phyloP scores from a whole-genome alignment of 2,113 vertebrate species.

The Bothrops jararaca region DNA sequence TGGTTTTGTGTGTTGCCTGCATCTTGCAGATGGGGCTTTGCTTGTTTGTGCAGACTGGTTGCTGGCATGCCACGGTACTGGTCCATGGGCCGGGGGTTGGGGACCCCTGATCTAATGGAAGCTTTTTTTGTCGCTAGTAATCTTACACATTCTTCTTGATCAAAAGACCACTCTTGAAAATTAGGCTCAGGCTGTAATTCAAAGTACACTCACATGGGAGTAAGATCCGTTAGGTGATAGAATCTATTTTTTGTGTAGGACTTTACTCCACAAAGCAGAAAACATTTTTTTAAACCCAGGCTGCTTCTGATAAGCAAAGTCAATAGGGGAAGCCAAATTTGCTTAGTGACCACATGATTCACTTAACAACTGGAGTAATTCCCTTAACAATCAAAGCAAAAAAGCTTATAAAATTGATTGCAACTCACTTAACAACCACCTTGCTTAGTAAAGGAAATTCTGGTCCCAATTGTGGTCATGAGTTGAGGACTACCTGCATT shows the following conservation, averaged over 20 bases:
- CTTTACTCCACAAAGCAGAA: background rate
- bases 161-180: background rate
- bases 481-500: too few relatives aligned
- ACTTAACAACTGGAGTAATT: background rate
- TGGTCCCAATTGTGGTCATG: background rate
- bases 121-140: background rate
- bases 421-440: background rate
- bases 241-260: background rate
- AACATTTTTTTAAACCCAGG: background rate
- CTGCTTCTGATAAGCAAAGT: background rate
- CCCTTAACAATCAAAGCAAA: background rate
- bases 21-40: too few relatives aligned
- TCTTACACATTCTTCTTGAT: background rate
- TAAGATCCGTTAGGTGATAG: background rate
- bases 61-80: too few relatives aligned
- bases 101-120: background rate
- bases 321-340: background rate
- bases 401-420: background rate
- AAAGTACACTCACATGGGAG: background rate
- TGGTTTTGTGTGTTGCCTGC: too few relatives aligned
- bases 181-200: background rate
- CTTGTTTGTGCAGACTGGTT: too few relatives aligned
- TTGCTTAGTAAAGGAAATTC: background rate
- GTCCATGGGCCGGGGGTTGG: too few relatives aligned
- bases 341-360: background rate